These are phyloP conservation scores for Nebria brevicollis DNA, from an alignment of 2,888 invertebrate species.

Conservation along the genomic window DNA sequence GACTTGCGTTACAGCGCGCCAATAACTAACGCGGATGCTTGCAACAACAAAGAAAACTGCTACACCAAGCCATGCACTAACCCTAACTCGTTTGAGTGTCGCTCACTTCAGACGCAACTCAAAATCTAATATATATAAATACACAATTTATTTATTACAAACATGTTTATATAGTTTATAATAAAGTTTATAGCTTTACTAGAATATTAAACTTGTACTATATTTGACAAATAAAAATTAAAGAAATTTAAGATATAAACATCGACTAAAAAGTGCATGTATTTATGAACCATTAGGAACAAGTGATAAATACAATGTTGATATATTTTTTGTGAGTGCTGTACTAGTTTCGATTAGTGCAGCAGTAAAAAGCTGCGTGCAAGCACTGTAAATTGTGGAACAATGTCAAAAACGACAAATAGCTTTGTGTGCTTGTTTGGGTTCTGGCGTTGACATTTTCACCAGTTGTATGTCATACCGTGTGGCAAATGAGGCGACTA, in stretches of 20 bases:
- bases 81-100: background rate
- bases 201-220: too few relatives aligned
- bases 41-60: background rate
- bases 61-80: background rate
- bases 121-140: background rate
- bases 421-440: background rate
- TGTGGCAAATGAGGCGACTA: background rate
- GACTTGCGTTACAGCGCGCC: background rate
- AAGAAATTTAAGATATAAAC: too few relatives aligned
- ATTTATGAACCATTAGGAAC: background rate
- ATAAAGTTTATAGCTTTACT: too few relatives aligned
- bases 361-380: background rate
- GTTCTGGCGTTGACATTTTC: conserved; percentile 1
- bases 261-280: background rate
- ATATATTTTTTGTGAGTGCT: background rate
- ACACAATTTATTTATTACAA: too few relatives aligned
- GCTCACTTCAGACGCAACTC: background rate
- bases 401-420: conserved; percentile 1
- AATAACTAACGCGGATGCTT: background rate
- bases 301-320: background rate
- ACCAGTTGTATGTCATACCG: background rate
- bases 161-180: too few relatives aligned
- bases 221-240: too few relatives aligned
- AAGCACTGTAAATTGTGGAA: background rate
- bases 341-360: background rate